Conservation (phyloP, 2,797 vertebrate genomes). For the Poliocrania exsul region DNA sequence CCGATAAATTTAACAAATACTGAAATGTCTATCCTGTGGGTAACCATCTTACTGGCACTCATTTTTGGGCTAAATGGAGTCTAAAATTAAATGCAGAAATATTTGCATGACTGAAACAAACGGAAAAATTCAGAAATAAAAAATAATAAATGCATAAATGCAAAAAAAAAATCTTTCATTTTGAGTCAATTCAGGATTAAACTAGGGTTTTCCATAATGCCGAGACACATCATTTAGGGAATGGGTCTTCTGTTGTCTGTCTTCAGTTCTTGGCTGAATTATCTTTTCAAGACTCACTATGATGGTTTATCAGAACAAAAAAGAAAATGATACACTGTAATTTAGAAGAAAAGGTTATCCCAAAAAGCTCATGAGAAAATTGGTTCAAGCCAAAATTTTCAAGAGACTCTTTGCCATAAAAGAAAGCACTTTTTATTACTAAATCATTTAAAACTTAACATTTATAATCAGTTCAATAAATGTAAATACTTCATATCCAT, state of each 20-base stretch:
- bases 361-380: background rate
- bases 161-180: background rate
- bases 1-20: background rate
- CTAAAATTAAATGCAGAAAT: background rate
- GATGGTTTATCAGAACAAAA: background rate
- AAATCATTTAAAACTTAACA: background rate
- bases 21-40: background rate
- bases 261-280: background rate
- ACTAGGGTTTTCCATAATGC: background rate
- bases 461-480: background rate
- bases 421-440: background rate
- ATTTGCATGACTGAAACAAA: background rate
- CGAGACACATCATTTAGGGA: background rate
- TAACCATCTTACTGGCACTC: background rate
- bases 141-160: background rate
- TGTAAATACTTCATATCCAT: background rate
- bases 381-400: background rate
- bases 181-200: background rate
- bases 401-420: background rate
- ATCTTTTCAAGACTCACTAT: background rate
- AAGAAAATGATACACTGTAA: background rate
- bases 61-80: background rate
- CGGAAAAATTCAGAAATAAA: background rate
- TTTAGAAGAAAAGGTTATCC: background rate
- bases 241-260: background rate